Evolutionary conservation across 2,888 invertebrate genomes (phyloP), one percentile per base, ranked within the genome.

Genomic region (Deilephila elpenor): DNA sequence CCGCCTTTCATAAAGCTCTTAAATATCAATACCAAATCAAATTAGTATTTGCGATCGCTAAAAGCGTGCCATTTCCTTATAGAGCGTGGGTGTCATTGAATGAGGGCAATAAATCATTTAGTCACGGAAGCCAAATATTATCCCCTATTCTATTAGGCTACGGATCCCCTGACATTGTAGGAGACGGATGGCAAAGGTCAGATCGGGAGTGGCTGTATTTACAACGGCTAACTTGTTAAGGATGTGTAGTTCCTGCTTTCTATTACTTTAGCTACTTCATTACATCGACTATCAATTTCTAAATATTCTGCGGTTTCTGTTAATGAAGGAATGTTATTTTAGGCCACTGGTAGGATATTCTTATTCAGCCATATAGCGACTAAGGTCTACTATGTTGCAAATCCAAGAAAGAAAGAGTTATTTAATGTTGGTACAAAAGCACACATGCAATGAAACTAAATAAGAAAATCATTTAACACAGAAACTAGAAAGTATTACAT

Each of bases 91-190:
- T 34, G 61, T 32, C 34, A 62, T 62, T 34, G 34, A 61, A 32
- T 61, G 14, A 61, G 6, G 60, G 25, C 59, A 59, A 60, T n/a
- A 19, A 62, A 62, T 32, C 32, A 62, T 34, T 32, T 17, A 62
- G 32, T 34, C 14, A 34, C 34, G 61, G 19, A 62, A 62, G 32
- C 61, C 56, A 56, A 62, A 62, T 62, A 32, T 32, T 62, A 34
- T 62, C 17, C 34, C 7, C 59, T 14, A 29, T 32, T 61, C 6
- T 61, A 61, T 56, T 61, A 61, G 19, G 61, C 1, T 17, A 34
- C 19, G 61, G 19, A 17, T 34, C 34, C 34, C 17, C 56, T 53
- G 56, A n/a, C n/a, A n/a, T 56, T 56, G 56, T 19, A 61, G 34
- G 34, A 32, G 34, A 32, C 61, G 11, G 19, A 32, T 62, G 32